phyloP scores from a whole-genome alignment of 2,797 vertebrate species.

The Heteromormyrus szaboi region DNA sequence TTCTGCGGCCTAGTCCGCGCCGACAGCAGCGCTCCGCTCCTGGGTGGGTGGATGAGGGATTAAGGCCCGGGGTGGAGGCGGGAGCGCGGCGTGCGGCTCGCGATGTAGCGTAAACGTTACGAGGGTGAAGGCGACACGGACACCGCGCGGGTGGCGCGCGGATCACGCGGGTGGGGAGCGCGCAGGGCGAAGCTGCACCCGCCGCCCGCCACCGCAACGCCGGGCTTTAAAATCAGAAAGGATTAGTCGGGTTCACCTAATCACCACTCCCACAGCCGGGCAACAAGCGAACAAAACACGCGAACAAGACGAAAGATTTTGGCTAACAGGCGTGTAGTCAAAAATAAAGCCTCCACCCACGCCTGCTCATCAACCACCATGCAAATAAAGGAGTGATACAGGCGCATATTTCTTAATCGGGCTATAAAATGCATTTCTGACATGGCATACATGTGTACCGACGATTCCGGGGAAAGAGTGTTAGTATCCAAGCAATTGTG shows the following conservation, averaged over 20 bases:
- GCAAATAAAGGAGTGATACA: not conserved
- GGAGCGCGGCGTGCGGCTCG: not conserved
- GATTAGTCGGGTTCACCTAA: not conserved
- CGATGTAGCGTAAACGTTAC: not conserved
- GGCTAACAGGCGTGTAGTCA: not conserved
- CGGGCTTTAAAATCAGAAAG: not conserved
- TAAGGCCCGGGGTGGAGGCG: not conserved
- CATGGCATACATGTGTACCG: not conserved
- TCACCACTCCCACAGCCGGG: not conserved
- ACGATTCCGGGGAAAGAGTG: not conserved
- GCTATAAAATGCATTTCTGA: not conserved
- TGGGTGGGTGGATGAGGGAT: not conserved
- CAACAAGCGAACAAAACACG: not conserved
- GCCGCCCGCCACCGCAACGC: not conserved
- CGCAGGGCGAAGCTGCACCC: not conserved
- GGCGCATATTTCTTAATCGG: not conserved
- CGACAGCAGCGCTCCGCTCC: not conserved
- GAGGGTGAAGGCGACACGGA: not conserved
- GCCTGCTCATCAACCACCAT: not conserved
- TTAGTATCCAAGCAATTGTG: not conserved
- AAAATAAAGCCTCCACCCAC: not conserved
- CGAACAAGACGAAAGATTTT: not conserved
- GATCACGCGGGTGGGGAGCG: not conserved
- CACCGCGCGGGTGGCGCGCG: not conserved
- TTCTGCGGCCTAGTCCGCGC: slow-evolving; percentile 18